A percentile compares a stretch with the other conserved stretches of the same genome.
phyloP scores from a whole-genome alignment of 1,140 invertebrate species.

The Phymastichus coffea region DNA sequence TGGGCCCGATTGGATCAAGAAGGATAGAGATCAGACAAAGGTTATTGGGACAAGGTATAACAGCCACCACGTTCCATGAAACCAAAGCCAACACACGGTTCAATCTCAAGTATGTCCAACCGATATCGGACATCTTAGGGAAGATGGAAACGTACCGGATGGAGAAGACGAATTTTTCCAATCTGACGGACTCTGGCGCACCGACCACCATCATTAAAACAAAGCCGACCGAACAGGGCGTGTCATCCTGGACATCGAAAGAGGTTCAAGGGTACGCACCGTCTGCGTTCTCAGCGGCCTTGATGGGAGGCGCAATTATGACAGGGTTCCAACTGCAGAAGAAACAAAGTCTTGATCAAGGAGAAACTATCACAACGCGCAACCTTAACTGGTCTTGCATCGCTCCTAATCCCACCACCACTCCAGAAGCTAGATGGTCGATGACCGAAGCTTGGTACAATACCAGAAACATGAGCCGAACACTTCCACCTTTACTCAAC shows the following conservation, averaged over 20 bases:
- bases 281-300: too few relatives aligned
- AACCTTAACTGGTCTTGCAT: too few relatives aligned
- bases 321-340: too few relatives aligned
- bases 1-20: background rate
- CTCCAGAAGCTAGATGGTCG: too few relatives aligned
- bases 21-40: background rate
- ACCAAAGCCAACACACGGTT: background rate
- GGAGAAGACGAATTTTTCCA: background rate
- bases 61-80: background rate
- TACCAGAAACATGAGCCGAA: background rate
- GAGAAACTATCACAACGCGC: too few relatives aligned
- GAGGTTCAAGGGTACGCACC: too few relatives aligned
- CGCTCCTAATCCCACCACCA: too few relatives aligned
- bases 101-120: background rate
- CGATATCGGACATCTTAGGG: background rate
- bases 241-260: too few relatives aligned
- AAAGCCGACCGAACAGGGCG: background rate
- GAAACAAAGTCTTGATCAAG: too few relatives aligned
- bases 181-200: background rate
- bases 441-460: background rate
- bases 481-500: background rate
- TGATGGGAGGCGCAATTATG: too few relatives aligned
- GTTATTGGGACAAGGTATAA: background rate
- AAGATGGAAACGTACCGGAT: background rate
- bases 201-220: background rate